Base-by-base conservation (phyloP, 2,797 vertebrate genomes). In the Bradypodion ventrale region DNA sequence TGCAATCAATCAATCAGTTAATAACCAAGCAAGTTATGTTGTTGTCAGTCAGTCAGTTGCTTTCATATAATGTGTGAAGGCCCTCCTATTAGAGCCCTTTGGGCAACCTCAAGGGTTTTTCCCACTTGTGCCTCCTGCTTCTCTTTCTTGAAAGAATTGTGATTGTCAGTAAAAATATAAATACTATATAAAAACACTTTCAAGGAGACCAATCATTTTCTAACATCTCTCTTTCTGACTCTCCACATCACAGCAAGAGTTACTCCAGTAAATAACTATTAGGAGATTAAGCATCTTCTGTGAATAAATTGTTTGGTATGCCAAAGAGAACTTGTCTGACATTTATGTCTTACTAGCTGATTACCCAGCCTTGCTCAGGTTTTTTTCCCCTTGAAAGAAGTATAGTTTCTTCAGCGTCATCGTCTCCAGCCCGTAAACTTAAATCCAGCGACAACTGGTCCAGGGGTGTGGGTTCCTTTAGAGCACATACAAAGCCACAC, bases 211-310 rank as follows among this genome's bases (percentile, higher is more conserved):
- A 90, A 46, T 70, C 62, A 89, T 89, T 80, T 84, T 44, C 85
- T 73, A 63, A 87, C 79, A 44, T 44, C 70, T 88, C 81, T 89
- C 91, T 89, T 77, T 88, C 87, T 90, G 13, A 16, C 52, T 56
- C 52, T 49, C 46, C 52, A 92, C 87, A 88, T 60, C 90, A 68
- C 86, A 93, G 91, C 91, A 91, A 87, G 91, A 87, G 0, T 0
- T 87, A 88, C 87, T 94, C 90, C 84, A 91, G 84, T 85, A 92
- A 93, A 91, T 85, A 92, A 87, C 77, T 80, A 82, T 89, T 89
- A 91, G 86, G 90, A 93, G 83, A 91, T 91, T 89, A 92, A 93
- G 80, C 66, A 73, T 84, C 63, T 85, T 89, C 69, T 88, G 75
- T 89, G 91, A 94, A 90, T 90, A 93, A 91, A 87, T 88, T 90